Percentiles rank a stretch among this genome's conserved stretches.
Conservation (phyloP, 1,140 invertebrate genomes). For the Ceratina japonica region DNA sequence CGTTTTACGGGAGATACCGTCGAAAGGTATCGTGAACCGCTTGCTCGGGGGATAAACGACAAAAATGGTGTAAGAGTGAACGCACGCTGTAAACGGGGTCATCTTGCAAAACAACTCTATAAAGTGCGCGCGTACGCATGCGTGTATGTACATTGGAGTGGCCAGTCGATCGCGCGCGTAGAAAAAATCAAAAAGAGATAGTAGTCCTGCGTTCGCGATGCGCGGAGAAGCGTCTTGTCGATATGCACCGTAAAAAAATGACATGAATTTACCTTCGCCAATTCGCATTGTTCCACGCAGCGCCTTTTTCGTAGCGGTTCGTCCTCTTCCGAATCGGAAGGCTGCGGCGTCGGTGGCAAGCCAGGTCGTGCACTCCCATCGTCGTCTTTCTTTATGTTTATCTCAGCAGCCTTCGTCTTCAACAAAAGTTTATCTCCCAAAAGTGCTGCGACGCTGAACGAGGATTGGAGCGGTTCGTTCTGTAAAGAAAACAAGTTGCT, state of each 20-base stretch:
- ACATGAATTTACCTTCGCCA: conserved; percentile 72
- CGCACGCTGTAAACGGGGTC: conserved; percentile 46
- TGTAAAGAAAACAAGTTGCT: conserved; percentile 54
- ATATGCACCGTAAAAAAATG: conserved; percentile 6
- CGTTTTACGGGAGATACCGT: conserved; percentile 24
- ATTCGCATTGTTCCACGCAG: conserved; percentile 69
- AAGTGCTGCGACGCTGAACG: conserved; percentile 75
- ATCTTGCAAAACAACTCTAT: conserved; percentile 52
- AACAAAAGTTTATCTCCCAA: conserved; percentile 70
- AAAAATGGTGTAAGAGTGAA: conserved; percentile 43
- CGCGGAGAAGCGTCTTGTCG: neutral
- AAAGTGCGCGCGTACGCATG: neutral
- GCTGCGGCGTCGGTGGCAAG: conserved; percentile 79
- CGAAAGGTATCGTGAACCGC: conserved; percentile 24
- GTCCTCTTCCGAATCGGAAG: conserved; percentile 80
- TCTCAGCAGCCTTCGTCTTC: conserved; percentile 26
- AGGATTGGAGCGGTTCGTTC: conserved; percentile 72
- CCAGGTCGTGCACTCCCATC: conserved; percentile 40
- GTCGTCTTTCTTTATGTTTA: conserved; percentile 46
- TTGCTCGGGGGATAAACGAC: conserved; percentile 48
- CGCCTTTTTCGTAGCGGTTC: conserved; percentile 73
- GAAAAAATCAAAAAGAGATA: conserved; percentile 34
- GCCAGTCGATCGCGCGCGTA: conserved; percentile 31
- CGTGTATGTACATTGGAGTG: conserved; percentile 28
- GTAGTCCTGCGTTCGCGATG: conserved; percentile 10